These are phyloP conservation scores for Thumatha senex DNA, from an alignment of 2,888 invertebrate genomes.

Conservation along the genomic window DNA sequence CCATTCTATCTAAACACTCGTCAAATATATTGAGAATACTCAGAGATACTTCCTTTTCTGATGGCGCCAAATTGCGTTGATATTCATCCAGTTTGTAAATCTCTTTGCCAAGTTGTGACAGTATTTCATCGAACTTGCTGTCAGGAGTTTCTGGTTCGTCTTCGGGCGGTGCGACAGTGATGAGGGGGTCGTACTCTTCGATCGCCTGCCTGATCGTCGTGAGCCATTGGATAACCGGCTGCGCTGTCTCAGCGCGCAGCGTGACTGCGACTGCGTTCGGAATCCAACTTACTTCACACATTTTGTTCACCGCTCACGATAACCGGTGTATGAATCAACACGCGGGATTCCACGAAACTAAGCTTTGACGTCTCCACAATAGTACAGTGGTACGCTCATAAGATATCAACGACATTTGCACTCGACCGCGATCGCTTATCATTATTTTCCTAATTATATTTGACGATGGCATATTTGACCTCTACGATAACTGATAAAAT, in stretches of 20 bases:
- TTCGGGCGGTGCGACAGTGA: constrained; percentile 53
- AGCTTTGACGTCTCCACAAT: constrained; percentile 54
- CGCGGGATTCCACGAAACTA: constrained; percentile 72
- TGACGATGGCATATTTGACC: constrained; percentile 59
- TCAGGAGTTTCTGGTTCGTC: constrained; percentile 46
- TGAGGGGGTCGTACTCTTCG: constrained; percentile 75
- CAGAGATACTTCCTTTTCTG: constrained; percentile 61
- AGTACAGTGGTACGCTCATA: constrained; percentile 36
- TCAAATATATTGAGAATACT: constrained; percentile 78
- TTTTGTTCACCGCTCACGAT: constrained; percentile 62
- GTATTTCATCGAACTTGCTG: constrained; percentile 75
- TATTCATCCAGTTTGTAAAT: constrained; percentile 77
- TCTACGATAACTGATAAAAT: constrained; percentile 44
- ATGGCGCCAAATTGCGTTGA: constrained; percentile 61
- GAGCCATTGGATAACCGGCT: constrained; percentile 75
- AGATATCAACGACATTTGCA: constrained; percentile 74
- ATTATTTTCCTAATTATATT: constrained; percentile 63
- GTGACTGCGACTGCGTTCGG: constrained; percentile 76
- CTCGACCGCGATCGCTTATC: constrained; percentile 75
- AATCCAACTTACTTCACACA: constrained; percentile 79
- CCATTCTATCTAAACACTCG: constrained; percentile 72
- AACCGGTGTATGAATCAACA: constrained; percentile 81
- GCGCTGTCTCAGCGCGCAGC: constrained; percentile 65
- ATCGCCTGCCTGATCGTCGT: constrained; percentile 60
- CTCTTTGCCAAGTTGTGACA: constrained; percentile 75